Conservation (phyloP, 2,888 invertebrate species). For the Caenorhabditis doughertyi region DNA sequence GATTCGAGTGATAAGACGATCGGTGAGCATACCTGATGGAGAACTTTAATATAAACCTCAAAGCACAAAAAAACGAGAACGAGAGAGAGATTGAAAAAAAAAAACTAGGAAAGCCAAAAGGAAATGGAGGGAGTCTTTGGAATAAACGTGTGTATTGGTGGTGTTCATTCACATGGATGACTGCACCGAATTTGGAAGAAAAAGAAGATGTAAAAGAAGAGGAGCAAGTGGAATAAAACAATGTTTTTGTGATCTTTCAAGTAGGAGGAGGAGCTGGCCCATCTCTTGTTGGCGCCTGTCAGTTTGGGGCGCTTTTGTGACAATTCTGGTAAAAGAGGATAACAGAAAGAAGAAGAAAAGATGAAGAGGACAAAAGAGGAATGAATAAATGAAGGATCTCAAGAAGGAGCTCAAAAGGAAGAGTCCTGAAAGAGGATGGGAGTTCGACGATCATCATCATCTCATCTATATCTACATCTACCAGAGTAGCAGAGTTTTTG, state of each 20-base stretch:
- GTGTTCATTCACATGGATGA: conserved; percentile 59
- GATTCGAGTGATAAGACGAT: conserved; percentile 69
- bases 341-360: conserved; percentile 16
- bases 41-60: conserved; percentile 22
- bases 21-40: conserved; percentile 65
- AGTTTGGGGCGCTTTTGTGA: conserved; percentile 36
- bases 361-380: not conserved
- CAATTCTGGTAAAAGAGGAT: conserved; percentile 13
- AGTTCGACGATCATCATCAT: conserved; percentile 60
- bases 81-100: not conserved
- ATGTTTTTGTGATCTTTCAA: conserved; percentile 40
- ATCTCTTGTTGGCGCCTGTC: conserved; percentile 32
- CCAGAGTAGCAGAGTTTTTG: too few species aligned
- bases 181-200: conserved; percentile 46
- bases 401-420: conserved; percentile 9
- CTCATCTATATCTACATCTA: too few species aligned
- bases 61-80: conserved; percentile 36
- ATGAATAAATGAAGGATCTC: conserved; percentile 56
- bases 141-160: conserved; percentile 28
- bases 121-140: conserved; percentile 13
- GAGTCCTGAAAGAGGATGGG: conserved; percentile 16
- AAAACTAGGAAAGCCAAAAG: conserved; percentile 7
- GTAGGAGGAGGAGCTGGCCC: too few species aligned
- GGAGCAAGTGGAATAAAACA: not conserved
- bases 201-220: conserved; percentile 1